A percentile compares a stretch with the other conserved stretches of the same genome.
Evolutionary conservation across 2,113 vertebrate genomes (phyloP).

Genomic region (Eubucco bourcierii): DNA sequence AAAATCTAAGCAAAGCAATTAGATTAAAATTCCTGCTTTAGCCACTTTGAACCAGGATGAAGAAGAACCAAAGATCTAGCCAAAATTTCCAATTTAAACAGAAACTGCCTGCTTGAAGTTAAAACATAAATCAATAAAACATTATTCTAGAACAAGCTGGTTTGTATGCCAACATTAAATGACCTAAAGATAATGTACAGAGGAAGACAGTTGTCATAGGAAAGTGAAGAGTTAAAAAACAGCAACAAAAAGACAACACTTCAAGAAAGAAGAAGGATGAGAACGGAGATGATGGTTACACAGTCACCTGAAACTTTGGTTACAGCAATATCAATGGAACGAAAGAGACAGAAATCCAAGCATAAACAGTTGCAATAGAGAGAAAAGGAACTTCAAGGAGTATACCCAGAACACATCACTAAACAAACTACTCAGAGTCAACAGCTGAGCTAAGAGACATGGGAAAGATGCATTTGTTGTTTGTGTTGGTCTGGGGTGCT

Average conservation of each 20-base stretch:
- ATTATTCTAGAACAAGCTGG: neutral
- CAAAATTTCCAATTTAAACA: neutral
- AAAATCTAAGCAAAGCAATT: neutral
- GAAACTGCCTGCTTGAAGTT: neutral
- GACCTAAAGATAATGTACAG: neutral
- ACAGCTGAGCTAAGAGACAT: neutral
- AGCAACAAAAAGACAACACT: neutral
- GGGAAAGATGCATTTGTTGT: neutral
- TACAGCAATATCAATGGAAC: neutral
- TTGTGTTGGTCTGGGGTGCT: neutral
- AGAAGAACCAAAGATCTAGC: neutral
- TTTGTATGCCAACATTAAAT: neutral
- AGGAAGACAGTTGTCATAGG: neutral
- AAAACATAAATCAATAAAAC: neutral
- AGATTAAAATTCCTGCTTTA: neutral
- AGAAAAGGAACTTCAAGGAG: neutral
- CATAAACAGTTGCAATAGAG: neutral
- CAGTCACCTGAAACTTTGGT: neutral
- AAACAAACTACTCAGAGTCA: neutral
- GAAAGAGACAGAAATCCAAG: neutral
- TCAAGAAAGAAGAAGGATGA: neutral
- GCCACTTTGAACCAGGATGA: neutral
- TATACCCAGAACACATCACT: fast-evolving
- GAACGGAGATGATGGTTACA: neutral
- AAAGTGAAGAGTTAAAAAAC: neutral